Evolutionary conservation across 2,888 invertebrate genomes (phyloP), one percentile per base, ranked within the genome.

Genomic region (Brenthis ino): DNA sequence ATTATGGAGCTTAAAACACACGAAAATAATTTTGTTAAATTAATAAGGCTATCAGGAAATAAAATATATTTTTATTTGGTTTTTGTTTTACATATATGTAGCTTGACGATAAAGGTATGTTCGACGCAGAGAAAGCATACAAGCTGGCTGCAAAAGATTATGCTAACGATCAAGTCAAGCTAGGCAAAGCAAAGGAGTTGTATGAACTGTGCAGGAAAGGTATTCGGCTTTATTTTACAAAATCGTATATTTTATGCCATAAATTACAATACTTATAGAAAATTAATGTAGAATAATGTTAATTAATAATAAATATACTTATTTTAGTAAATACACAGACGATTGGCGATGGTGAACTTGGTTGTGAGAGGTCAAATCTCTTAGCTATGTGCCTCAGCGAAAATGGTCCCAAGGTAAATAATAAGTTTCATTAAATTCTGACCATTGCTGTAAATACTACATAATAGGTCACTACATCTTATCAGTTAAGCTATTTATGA

Each of bases 71-170:
- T 20, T 54, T 20, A 54, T 24, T 20, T 24, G 16, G 28, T 13
- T 20, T 12, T 54, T 53, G 33, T 14, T 33, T 37, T 5, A 3
- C 6, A n/a, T 33, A 16, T 1, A 16, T 79, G 47, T 73, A 93
- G 93, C 69, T 93, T 70, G 79, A 90, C 68, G 82, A 79, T 16
- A 87, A 89, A 74, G 92, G 93, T 1, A 85, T 85, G 78, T 91
- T 85, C 57, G 83, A 87, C 53, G 74, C 76, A 6, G 85, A 84
- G 6, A 80, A 78, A 14, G 84, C 87, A 1, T 72, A 79, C 20
- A 83, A 83, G 65, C 76, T 86, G 67, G 75, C 82, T 0, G 82
- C 83, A 14, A 83, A 84, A 43, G 83, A 89, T 51, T 87, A 87
- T 64, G 74, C 78, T 2, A 85, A 85, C 24, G 84, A 91, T 37